Evolutionary conservation across 2,113 vertebrate genomes (phyloP).

Genomic region (Elgaria multicarinata): DNA sequence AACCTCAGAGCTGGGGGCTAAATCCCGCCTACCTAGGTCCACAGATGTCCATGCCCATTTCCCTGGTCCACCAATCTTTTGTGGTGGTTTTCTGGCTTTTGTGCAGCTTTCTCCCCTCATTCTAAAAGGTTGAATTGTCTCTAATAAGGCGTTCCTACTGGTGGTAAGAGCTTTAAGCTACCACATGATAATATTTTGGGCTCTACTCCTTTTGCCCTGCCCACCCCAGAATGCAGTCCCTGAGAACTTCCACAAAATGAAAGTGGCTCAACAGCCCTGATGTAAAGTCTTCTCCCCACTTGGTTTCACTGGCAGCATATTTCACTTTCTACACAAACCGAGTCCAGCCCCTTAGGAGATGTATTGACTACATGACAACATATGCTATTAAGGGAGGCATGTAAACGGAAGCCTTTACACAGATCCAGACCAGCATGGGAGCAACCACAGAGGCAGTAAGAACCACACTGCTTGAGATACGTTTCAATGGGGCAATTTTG

Average conservation of each 20-base stretch:
- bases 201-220: too few relatives aligned
- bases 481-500: background rate
- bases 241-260: background rate
- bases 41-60: too few relatives aligned
- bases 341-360: too few relatives aligned
- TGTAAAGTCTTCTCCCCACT: background rate
- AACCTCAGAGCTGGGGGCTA: too few relatives aligned
- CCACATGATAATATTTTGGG: too few relatives aligned
- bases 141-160: too few relatives aligned
- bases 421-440: background rate
- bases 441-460: background rate
- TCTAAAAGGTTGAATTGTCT: too few relatives aligned
- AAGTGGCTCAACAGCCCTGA: background rate
- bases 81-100: too few relatives aligned
- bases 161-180: background rate
- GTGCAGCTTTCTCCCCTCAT: too few relatives aligned
- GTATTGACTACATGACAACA: background rate
- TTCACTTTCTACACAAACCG: background rate
- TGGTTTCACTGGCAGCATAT: background rate
- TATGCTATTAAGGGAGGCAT: background rate
- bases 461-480: background rate
- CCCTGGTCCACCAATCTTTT: too few relatives aligned
- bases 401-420: background rate
- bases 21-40: too few relatives aligned
- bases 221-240: too few relatives aligned